A percentile compares a stretch with the other conserved stretches of the same genome.
phyloP scores from a whole-genome alignment of 2,888 invertebrate species.

The Hecatera dysodea region DNA sequence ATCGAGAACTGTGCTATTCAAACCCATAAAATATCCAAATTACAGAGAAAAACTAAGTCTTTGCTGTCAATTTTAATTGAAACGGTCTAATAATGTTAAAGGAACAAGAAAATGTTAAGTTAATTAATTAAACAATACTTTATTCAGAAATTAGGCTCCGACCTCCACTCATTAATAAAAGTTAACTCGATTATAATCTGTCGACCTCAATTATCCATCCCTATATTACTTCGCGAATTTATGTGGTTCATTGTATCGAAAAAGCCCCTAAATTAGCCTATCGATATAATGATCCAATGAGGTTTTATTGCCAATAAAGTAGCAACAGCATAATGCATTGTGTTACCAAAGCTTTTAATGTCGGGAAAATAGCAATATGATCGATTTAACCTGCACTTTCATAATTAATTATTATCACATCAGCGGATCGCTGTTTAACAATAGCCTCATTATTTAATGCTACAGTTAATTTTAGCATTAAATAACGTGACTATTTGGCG shows the following conservation, averaged over 20 bases:
- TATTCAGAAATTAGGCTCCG: not conserved
- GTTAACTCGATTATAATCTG: slow-evolving; percentile 21
- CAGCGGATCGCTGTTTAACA: not conserved
- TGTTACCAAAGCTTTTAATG: slow-evolving; percentile 28
- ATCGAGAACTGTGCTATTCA: slow-evolving; percentile 1
- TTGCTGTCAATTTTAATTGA: not conserved
- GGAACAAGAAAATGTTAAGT: slow-evolving; percentile 14
- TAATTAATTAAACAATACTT: slow-evolving; percentile 13
- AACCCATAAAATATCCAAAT: not conserved
- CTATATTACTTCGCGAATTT: slow-evolving; percentile 6
- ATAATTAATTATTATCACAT: slow-evolving; percentile 2
- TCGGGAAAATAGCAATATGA: slow-evolving; percentile 16
- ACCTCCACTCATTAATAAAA: not conserved
- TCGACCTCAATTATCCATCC: slow-evolving; percentile 20
- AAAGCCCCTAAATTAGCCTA: not conserved
- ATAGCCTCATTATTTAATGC: not conserved
- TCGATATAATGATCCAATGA: slow-evolving; percentile 43
- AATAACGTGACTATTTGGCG: too few relatives aligned
- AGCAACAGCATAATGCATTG: slow-evolving; percentile 24
- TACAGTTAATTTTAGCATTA: too few relatives aligned
- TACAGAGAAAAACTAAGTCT: not conserved
- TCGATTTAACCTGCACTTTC: slow-evolving; percentile 5
- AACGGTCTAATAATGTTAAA: not conserved
- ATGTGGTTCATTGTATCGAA: not conserved
- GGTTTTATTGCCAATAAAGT: slow-evolving; percentile 43